Evolutionary conservation across 2,888 invertebrate species (phyloP), one percentile per base, ranked within the genome.

Genomic region (Drosophila antonietae): DNA sequence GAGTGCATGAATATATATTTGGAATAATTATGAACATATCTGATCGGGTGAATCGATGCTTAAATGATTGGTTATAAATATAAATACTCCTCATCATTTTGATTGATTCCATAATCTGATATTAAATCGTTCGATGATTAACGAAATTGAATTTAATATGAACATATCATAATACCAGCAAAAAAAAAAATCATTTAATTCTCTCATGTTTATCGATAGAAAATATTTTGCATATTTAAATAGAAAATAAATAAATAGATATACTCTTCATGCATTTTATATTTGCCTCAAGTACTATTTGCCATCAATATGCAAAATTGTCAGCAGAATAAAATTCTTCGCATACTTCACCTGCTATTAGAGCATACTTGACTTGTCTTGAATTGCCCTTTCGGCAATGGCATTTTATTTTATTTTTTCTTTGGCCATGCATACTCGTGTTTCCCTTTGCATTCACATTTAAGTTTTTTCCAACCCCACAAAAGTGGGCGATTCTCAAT

Each of bases 241-340:
- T 28, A 28, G 5, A 28, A 28, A 28, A 28, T 28, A 28, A 23
- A 20, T 15, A 15, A 46, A 8, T 46, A 15, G 23, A 23, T 8
- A 15, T 12, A 10, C 18, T 20, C 18, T 12, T 0, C 41, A 18
- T 46, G 52, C 31, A 12, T 46, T 65, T 51, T 9, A 43, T 8
- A n/a, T 28, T 33, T 57, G 23, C 12, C 18, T 20, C 57, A 20
- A 68, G 49, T 33, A 37, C 23, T 52, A 63, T 68, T 60, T 64
- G 56, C 31, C 72, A 61, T 74, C 60, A 58, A 71, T 61, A 66
- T 76, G 65, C 28, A 77, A 77, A 77, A 77, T 71, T 61, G 64
- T 44, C 52, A 65, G 55, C 49, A 47, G 18, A 47, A 23, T 20
- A 41, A 58, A 55, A 62, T 71, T 51, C 44, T 9, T 56, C 12